Evolutionary conservation across 2,113 vertebrate genomes (phyloP), one percentile per base, ranked within the genome.

Genomic region (Phodopus roborovskii): DNA sequence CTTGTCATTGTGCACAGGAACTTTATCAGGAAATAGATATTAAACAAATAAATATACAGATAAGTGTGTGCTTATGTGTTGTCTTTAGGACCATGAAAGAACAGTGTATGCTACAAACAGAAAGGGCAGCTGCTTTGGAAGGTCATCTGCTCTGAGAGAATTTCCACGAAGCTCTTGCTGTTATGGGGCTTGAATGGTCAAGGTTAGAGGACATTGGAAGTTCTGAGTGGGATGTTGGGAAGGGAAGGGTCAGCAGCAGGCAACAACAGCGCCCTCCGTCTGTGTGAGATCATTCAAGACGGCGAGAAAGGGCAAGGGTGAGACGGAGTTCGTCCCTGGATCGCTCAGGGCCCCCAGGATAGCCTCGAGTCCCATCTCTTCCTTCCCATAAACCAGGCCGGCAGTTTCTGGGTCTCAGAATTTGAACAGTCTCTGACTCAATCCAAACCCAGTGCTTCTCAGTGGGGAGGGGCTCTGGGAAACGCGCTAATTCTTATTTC

Each of bases 1-100:
- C 16, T 33, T 74, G 42, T n/a, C 73, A 75, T 92, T 42, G 70
- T 77, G 74, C 75, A 45, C 60, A 20, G 53, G 87, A 97, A 84
- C 53, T 68, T 70, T 88, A 39, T 20, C 73, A 33, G 78, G 64
- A 79, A 91, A 83, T 17, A 96, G 70, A 39, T 48, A 58, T n/a
- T 73, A 66, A n/a, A 53, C 22, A 94, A 86, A 85, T 86, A 36
- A 62, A 5, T 78, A 39, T 39, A 5, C 60, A 95, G 83, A 88
- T 88, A 87, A 66, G 48, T 68, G n/a, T 33, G 17, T 39, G 83
- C 36, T 82, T 22, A 28, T n/a, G 82, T 16, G n/a, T 77, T 83
- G 26, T 85, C 77, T 33, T 66, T 42, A 74, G n/a, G 56, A 42
- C 81, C 56, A 8, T 39, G 45, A 88, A 84, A 82, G 50, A 68